Evolutionary conservation across 2,888 invertebrate genomes (phyloP), one percentile per base, ranked within the genome.

Genomic region (Fabriciana adippe): DNA sequence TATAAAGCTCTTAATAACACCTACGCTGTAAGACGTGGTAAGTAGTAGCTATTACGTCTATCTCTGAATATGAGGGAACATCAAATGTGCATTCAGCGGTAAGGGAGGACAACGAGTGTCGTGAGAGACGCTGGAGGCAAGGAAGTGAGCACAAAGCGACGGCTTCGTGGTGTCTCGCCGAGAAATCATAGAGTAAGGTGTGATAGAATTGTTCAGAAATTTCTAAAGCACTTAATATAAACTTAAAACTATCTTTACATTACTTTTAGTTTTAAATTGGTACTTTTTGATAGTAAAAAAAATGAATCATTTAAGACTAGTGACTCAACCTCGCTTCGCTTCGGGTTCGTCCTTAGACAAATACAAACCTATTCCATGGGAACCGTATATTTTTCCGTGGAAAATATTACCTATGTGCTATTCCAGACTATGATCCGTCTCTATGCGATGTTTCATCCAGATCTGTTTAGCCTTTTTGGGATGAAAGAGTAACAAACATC

Each of bases 71-170:
- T 71, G 63, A 68, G 72, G 77, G 76, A 78, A 78, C 80, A 79
- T 82, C 81, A 80, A 83, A 83, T 83, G 83, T 85, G 84, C 84
- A 82, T 85, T 85, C 82, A 82, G 73, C 75, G 76, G 72, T 73
- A 75, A 75, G 68, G 67, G 69, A 76, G 74, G 74, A 78, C 74
- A 75, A 74, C 79, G 80, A 77, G 77, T 76, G 81, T 76, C 76
- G 80, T 75, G 79, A 76, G 79, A 75, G 75, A 77, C 79, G 80
- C 76, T 74, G 73, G 74, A 78, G 79, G 77, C 77, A 67, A 83
- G 85, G 86, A 85, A 84, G 79, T 77, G 76, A 74, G 75, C 79
- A 86, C 86, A 87, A 87, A 85, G 86, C 80, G 80, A 73, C 80
- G 80, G 79, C 80, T 79, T 77, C 77, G 76, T 77, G 79, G 79